Percentiles rank a stretch among this genome's conserved stretches.
Conservation (phyloP, 2,888 invertebrate genomes). For the Leucophenga maculata region DNA sequence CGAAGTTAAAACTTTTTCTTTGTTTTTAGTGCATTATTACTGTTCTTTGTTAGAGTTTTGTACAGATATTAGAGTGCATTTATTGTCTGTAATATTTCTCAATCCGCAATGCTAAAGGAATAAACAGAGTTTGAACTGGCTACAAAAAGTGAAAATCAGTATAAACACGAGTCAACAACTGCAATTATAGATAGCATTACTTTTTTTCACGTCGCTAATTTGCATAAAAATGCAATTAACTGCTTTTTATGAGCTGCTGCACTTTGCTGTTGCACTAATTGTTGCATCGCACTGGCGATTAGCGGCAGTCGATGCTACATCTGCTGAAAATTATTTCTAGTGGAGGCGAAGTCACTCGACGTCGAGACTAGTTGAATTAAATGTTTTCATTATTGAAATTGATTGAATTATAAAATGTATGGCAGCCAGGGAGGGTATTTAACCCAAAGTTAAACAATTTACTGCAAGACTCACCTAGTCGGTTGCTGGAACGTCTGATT, state of each 20-base stretch:
- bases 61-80: slow-evolving; percentile 34
- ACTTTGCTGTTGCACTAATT: slow-evolving; percentile 33
- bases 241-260: slow-evolving; percentile 48
- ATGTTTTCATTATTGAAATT: no score
- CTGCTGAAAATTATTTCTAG: neutral
- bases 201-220: slow-evolving; percentile 42
- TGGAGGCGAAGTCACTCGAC: neutral
- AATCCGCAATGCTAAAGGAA: neutral
- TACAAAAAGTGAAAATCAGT: slow-evolving; percentile 31
- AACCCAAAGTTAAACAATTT: no score
- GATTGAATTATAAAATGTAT: no score
- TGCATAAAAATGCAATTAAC: slow-evolving; percentile 56
- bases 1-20: no score
- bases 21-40: no score
- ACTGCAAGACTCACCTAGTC: neutral
- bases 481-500: no score
- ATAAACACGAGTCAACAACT: slow-evolving; percentile 48
- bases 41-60: no score
- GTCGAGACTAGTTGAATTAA: no score
- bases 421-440: no score
- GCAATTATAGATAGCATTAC: slow-evolving; percentile 46
- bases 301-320: slow-evolving; percentile 7
- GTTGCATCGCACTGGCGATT: slow-evolving; percentile 18
- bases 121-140: slow-evolving; percentile 6
- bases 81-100: neutral